phyloP scores from a whole-genome alignment of 1,140 invertebrate species.

The Trichonephila inaurata region DNA sequence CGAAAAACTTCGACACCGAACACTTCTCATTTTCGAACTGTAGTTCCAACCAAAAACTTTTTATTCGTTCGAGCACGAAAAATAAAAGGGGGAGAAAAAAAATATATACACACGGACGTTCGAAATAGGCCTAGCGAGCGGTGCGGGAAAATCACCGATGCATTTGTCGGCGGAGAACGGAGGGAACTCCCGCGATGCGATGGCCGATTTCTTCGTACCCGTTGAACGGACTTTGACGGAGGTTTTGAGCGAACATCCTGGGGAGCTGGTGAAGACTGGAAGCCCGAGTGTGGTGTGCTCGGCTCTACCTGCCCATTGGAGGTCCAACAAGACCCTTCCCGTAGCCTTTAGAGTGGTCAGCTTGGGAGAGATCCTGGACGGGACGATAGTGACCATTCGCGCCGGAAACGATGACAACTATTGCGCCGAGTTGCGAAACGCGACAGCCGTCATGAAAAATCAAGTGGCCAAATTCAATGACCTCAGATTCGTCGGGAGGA shows the following conservation, averaged over 20 bases:
- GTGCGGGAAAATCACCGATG: conserved; percentile 40
- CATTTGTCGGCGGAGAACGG: conserved; percentile 70
- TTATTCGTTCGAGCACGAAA: background rate
- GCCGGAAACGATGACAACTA: conserved; percentile 99
- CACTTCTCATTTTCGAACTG: background rate
- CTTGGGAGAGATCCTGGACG: conserved; percentile 95
- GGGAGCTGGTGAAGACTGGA: conserved; percentile 79
- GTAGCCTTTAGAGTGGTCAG: conserved; percentile 96
- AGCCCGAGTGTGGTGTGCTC: conserved; percentile 78
- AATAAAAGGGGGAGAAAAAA: background rate
- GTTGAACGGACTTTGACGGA: conserved; percentile 87
- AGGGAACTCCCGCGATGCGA: conserved; percentile 64
- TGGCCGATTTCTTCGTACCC: conserved; percentile 77
- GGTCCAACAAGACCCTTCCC: conserved; percentile 96
- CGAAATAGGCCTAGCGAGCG: conserved; percentile 43
- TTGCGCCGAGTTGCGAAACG: conserved; percentile 95
- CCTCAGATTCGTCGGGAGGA: conserved; percentile 97
- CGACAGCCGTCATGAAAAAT: conserved; percentile 97
- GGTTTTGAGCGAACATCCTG: conserved; percentile 89
- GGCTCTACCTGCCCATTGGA: conserved; percentile 82
- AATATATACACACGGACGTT: background rate
- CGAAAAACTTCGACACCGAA: background rate
- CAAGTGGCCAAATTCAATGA: conserved; percentile 99
- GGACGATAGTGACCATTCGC: conserved; percentile 94
- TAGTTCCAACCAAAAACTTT: background rate